These are phyloP conservation scores for Tokudaia tokunoshimensis DNA, from an alignment of 2,797 vertebrate genomes.

Conservation along the genomic window DNA sequence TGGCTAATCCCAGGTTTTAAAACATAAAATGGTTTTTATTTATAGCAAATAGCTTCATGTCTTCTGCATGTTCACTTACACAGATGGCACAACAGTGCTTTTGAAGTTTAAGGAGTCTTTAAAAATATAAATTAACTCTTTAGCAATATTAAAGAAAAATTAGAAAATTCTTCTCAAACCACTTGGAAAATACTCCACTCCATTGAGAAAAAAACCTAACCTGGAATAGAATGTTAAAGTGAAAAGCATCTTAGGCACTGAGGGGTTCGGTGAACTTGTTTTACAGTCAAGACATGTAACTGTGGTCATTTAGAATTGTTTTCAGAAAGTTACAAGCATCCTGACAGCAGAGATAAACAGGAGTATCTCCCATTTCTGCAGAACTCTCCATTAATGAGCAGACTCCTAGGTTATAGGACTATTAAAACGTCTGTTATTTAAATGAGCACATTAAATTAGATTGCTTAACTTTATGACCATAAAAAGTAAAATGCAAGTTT, in stretches of 20 bases:
- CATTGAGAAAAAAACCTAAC: constrained; percentile 64
- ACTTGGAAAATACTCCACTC: constrained; percentile 80
- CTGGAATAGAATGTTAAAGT: constrained; percentile 60
- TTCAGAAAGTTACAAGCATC: constrained; percentile 77
- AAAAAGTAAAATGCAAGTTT: constrained; percentile 79
- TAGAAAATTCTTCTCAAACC: constrained; percentile 75
- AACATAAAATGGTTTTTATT: constrained; percentile 44
- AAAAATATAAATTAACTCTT: constrained; percentile 69
- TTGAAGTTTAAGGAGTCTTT: constrained; percentile 55
- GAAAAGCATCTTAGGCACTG: not conserved
- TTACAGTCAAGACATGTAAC: constrained; percentile 33
- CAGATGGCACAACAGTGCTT: constrained; percentile 27
- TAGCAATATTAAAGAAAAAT: constrained; percentile 66
- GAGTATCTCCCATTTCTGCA: constrained; percentile 73
- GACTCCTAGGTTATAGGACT: constrained; percentile 78
- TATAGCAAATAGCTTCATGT: constrained; percentile 17
- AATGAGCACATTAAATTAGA: constrained; percentile 82
- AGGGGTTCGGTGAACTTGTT: not conserved
- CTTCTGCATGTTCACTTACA: constrained; percentile 57
- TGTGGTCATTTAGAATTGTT: constrained; percentile 68
- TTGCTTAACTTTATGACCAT: constrained; percentile 78
- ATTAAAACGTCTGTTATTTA: constrained; percentile 78
- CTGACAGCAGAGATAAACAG: constrained; percentile 54
- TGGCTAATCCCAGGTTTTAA: constrained; percentile 23
- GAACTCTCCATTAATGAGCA: constrained; percentile 84